Percentiles rank a stretch among this genome's conserved stretches.
phyloP scores from a whole-genome alignment of 1,140 invertebrate genomes.

The Hetaerina americana region DNA sequence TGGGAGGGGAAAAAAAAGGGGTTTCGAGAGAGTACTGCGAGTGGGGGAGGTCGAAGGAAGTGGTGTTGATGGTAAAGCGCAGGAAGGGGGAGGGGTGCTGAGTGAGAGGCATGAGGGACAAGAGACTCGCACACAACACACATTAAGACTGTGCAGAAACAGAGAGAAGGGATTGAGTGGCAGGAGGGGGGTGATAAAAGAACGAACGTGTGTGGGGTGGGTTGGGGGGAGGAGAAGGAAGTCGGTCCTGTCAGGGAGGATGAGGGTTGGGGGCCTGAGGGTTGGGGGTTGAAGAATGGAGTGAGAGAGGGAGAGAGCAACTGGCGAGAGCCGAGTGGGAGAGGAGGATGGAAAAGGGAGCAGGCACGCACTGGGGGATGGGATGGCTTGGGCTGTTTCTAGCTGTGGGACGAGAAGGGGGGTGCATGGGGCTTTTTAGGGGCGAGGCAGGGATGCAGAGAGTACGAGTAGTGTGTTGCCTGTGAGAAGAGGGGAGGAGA shows the following conservation, averaged over 20 bases:
- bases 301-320: neutral
- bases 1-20: no score
- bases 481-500: neutral
- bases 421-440: neutral
- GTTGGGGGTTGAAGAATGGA: neutral
- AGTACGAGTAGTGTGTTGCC: neutral
- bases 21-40: no score
- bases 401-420: neutral
- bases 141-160: no score
- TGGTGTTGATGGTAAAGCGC: no score
- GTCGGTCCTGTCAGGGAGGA: neutral
- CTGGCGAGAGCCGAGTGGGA: neutral
- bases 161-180: neutral
- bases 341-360: neutral
- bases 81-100: no score
- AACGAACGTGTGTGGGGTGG: no score
- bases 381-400: neutral
- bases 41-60: no score
- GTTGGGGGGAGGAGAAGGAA: neutral
- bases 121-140: no score
- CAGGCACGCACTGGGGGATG: neutral
- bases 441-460: neutral
- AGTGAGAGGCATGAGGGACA: no score
- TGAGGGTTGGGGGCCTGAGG: neutral
- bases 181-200: neutral